phyloP scores from a whole-genome alignment of 2,888 invertebrate genomes.

The Oligia fasciuncula region DNA sequence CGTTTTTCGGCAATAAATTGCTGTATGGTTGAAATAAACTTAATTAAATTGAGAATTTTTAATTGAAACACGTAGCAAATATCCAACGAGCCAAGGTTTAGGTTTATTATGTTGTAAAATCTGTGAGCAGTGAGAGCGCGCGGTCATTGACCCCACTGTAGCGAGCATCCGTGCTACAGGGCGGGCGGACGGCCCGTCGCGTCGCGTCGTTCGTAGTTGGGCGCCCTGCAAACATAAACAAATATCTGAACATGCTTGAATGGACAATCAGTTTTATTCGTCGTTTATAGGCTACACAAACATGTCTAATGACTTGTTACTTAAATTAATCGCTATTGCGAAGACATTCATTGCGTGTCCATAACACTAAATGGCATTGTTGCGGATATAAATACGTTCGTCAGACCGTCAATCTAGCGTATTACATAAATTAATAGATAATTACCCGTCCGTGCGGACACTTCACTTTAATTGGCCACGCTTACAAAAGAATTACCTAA shows the following conservation, averaged over 20 bases:
- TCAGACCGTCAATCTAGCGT: conserved; percentile 42
- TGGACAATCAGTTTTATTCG: conserved; percentile 62
- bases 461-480: conserved; percentile 52
- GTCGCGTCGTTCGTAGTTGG: conserved; percentile 60
- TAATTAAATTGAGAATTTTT: conserved; percentile 27
- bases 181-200: conserved; percentile 72
- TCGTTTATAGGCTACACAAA: conserved; percentile 45
- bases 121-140: conserved; percentile 70
- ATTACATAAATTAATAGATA: conserved; percentile 59
- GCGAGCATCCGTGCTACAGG: conserved; percentile 69
- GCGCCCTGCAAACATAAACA: conserved; percentile 82
- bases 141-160: conserved; percentile 79
- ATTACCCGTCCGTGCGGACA: conserved; percentile 58
- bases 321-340: conserved; percentile 28
- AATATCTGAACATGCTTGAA: conserved; percentile 75
- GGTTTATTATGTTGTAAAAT: conserved; percentile 72
- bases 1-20: not conserved
- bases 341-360: conserved; percentile 26
- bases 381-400: conserved; percentile 44
- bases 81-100: conserved; percentile 62
- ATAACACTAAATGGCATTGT: conserved; percentile 43
- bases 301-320: conserved; percentile 33
- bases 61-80: conserved; percentile 54
- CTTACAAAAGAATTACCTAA: conserved; percentile 58
- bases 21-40: not conserved